These are phyloP conservation scores for Platynereis dumerilii DNA, from an alignment of 2,888 invertebrate genomes.

Conservation along the genomic window DNA sequence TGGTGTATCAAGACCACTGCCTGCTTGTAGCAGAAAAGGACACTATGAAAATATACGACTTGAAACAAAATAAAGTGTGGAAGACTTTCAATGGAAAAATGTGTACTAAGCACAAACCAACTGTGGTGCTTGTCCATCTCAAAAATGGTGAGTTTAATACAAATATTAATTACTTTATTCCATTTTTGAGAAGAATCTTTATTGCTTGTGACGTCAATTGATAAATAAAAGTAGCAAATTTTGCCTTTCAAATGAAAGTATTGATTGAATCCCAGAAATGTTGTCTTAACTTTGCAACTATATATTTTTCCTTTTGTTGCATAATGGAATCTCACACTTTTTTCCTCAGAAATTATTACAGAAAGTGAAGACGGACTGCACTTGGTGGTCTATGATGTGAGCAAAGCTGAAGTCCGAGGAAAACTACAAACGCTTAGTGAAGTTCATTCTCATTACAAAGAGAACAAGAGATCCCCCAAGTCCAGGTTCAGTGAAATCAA, in stretches of 20 bases:
- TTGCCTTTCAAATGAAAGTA: too few relatives aligned
- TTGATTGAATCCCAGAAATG: too few relatives aligned
- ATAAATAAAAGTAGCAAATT: too few relatives aligned
- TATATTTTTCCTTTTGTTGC: too few relatives aligned
- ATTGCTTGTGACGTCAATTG: too few relatives aligned
- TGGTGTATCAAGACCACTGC: constrained; percentile 5
- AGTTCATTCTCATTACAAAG: too few relatives aligned
- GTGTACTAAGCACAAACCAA: constrained; percentile 3
- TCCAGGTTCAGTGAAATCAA: too few relatives aligned
- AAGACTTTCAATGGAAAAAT: constrained; percentile 10
- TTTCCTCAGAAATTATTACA: constrained; percentile 6
- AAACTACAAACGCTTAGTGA: neutral
- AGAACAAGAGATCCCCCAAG: too few relatives aligned
- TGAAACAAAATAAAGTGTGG: constrained; percentile 6
- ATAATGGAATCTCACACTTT: too few relatives aligned
- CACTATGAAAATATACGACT: constrained; percentile 13
- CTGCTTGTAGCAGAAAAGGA: constrained; percentile 6
- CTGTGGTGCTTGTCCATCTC: constrained; percentile 4
- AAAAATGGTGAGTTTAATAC: constrained; percentile 13
- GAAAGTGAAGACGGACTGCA: neutral
- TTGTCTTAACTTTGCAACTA: too few relatives aligned
- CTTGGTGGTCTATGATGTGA: neutral
- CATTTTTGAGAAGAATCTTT: too few relatives aligned
- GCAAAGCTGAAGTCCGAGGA: neutral
- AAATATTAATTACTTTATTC: too few relatives aligned